phyloP scores from a whole-genome alignment of 1,140 invertebrate species.

The Piezodorus guildinii region DNA sequence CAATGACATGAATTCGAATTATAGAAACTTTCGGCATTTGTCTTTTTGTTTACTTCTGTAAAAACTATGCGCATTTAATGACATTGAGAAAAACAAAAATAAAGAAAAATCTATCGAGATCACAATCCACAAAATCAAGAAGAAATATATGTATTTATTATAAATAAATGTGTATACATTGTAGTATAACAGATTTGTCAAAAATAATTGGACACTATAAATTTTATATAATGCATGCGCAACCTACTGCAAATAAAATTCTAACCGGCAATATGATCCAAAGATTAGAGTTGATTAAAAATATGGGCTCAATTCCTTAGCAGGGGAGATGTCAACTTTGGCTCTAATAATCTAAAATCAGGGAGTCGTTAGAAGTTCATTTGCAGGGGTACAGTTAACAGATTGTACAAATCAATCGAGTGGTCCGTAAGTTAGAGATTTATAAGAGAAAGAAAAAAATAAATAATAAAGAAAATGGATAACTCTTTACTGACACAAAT shows the following conservation, averaged over 20 bases:
- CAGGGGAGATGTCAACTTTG: neutral
- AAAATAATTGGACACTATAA: slow-evolving; percentile 16
- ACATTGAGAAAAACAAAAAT: slow-evolving; percentile 3
- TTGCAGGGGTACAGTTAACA: slow-evolving; percentile 22
- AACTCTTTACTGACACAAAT: slow-evolving; percentile 16
- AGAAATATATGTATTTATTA: neutral
- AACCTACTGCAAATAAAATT: slow-evolving; percentile 26
- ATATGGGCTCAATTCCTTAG: neutral
- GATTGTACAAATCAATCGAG: slow-evolving; percentile 7
- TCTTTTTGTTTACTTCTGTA: slow-evolving; percentile 7
- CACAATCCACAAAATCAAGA: slow-evolving; percentile 15
- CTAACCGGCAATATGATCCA: slow-evolving; percentile 19
- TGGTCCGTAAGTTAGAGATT: slow-evolving; percentile 2
- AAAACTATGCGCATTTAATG: neutral
- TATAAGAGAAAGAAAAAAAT: slow-evolving; percentile 9
- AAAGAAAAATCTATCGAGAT: slow-evolving; percentile 10
- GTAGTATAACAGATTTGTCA: slow-evolving; percentile 12
- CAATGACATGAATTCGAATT: neutral
- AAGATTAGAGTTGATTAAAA: neutral
- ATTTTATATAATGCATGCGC: slow-evolving; percentile 12
- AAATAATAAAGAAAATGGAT: slow-evolving; percentile 9
- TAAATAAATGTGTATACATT: neutral
- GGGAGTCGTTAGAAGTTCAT: slow-evolving; percentile 24
- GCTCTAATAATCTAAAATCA: neutral
- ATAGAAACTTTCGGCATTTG: slow-evolving; percentile 7